phyloP scores from a whole-genome alignment of 2,113 vertebrate species.

The Pycnonotus jocosus region DNA sequence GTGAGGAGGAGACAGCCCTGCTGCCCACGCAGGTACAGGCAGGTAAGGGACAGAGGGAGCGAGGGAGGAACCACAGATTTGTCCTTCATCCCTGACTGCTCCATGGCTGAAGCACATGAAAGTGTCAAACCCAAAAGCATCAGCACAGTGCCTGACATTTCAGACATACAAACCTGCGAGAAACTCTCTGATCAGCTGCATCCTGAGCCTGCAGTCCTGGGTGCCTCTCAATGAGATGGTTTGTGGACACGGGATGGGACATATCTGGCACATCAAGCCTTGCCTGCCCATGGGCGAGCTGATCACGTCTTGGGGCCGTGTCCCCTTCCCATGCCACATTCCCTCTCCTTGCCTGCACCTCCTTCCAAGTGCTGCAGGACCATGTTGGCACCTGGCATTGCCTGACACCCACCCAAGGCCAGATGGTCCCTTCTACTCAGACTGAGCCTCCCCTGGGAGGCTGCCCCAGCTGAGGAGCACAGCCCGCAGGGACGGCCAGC shows the following conservation, averaged over 20 bases:
- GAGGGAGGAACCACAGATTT: background rate
- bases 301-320: background rate
- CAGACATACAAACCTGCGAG: background rate
- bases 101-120: background rate
- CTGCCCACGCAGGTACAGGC: accelerated
- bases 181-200: background rate
- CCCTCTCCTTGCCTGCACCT: background rate
- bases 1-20: background rate
- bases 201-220: background rate
- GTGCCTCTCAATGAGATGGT: background rate
- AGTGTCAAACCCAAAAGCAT: background rate
- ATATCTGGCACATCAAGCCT: background rate
- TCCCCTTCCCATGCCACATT: background rate
- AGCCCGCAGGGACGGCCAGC: accelerated
- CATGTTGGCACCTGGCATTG: background rate
- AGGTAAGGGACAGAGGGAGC: background rate
- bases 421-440: background rate
- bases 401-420: background rate
- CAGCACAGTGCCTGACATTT: background rate
- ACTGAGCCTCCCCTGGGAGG: background rate
- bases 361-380: accelerated
- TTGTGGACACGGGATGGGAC: background rate
- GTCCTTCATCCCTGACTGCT: background rate
- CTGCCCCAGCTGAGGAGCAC: background rate
- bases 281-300: background rate